Conservation (phyloP, 2,797 vertebrate species). For the Malacoraja senta region DNA sequence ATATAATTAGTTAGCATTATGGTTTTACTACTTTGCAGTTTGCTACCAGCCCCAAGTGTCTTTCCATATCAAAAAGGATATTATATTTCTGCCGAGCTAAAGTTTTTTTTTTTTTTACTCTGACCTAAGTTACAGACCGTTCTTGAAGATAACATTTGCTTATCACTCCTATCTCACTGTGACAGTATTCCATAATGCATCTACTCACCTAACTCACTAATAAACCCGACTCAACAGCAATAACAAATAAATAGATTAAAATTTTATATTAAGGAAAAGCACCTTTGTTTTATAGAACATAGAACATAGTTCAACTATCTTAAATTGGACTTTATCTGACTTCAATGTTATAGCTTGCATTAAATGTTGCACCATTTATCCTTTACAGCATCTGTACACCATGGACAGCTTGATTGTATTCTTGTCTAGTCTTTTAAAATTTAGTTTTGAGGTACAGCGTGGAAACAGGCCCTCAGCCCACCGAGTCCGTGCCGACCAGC, state of each 20-base stretch:
- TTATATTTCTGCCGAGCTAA: conserved; percentile 66
- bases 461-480: too few relatives aligned
- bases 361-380: too few relatives aligned
- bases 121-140: conserved; percentile 18
- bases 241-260: not conserved
- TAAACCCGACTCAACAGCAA: not conserved
- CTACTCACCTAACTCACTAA: not conserved
- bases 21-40: conserved; percentile 65
- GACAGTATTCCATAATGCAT: not conserved
- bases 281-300: not conserved
- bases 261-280: too few relatives aligned
- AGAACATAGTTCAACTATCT: too few relatives aligned
- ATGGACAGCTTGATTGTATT: too few relatives aligned
- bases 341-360: too few relatives aligned
- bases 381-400: too few relatives aligned
- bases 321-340: too few relatives aligned
- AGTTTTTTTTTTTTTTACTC: conserved; percentile 14
- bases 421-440: too few relatives aligned
- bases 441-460: too few relatives aligned
- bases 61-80: conserved; percentile 53
- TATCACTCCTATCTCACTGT: not conserved
- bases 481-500: too few relatives aligned
- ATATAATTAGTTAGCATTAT: conserved; percentile 81
- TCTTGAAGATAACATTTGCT: conserved; percentile 10
- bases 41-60: conserved; percentile 77